Evolutionary conservation across 2,888 invertebrate species (phyloP).

Genomic region (Homarus gammarus): DNA sequence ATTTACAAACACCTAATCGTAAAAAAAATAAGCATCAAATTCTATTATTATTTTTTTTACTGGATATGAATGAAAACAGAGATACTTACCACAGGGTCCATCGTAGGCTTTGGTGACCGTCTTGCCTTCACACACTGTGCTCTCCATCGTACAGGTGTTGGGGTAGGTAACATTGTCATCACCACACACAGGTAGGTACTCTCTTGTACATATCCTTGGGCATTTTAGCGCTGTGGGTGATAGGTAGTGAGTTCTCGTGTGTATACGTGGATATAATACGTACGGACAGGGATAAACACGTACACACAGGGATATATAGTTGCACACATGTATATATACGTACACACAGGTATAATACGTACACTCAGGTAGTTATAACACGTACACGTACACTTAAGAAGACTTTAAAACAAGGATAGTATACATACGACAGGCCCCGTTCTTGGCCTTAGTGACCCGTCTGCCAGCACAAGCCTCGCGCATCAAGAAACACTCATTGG

Average conservation of each 20-base stretch:
- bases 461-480: neutral
- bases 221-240: neutral
- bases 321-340: neutral
- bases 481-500: constrained; percentile 4
- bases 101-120: constrained; percentile 1
- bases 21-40: neutral
- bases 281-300: neutral
- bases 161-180: constrained; percentile 40
- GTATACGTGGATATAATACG: neutral
- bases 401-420: too few relatives aligned
- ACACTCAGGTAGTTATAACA: too few relatives aligned
- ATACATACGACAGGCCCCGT: neutral
- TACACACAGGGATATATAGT: neutral
- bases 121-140: neutral
- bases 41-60: neutral
- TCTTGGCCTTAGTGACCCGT: neutral
- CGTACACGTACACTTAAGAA: too few relatives aligned
- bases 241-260: too few relatives aligned
- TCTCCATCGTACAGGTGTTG: constrained; percentile 27
- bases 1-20: neutral
- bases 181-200: constrained; percentile 45
- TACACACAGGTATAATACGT: too few relatives aligned
- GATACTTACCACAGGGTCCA: constrained; percentile 25
- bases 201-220: neutral
- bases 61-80: too few relatives aligned